Percentiles rank a stretch among this genome's conserved stretches.
phyloP scores from a whole-genome alignment of 2,113 vertebrate genomes.

The Larimichthys crocea region DNA sequence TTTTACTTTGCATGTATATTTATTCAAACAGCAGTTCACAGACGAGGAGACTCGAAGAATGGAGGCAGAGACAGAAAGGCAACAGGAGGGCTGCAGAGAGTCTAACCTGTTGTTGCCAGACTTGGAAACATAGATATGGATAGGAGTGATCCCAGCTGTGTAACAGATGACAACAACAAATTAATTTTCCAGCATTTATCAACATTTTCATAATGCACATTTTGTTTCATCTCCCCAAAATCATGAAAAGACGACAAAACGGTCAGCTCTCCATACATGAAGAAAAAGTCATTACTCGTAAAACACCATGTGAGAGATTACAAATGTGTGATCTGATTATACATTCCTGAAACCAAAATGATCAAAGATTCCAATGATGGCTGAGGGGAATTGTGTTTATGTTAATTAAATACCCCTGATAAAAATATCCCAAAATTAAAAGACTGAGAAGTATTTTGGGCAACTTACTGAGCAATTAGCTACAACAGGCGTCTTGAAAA shows the following conservation, averaged over 20 bases:
- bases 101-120: slow-evolving; percentile 1
- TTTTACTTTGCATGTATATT: not conserved
- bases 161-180: slow-evolving; percentile 15
- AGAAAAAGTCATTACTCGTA: not conserved
- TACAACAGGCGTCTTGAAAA: not conserved
- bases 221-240: not conserved
- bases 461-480: not conserved
- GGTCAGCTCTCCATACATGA: not conserved
- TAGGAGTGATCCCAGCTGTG: slow-evolving; percentile 29
- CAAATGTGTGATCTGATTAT: not conserved
- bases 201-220: not conserved
- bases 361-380: not conserved
- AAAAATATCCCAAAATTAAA: not conserved
- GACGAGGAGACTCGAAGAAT: not conserved
- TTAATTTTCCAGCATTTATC: slow-evolving; percentile 11
- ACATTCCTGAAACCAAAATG: no score
- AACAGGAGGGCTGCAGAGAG: not conserved
- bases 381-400: not conserved
- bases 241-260: not conserved
- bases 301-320: not conserved
- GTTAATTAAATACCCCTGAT: not conserved
- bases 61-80: not conserved
- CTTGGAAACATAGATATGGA: not conserved
- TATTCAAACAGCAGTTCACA: not conserved
- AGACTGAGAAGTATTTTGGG: not conserved